Conservation (phyloP, 1,140 invertebrate species). For the Idris sp. region DNA sequence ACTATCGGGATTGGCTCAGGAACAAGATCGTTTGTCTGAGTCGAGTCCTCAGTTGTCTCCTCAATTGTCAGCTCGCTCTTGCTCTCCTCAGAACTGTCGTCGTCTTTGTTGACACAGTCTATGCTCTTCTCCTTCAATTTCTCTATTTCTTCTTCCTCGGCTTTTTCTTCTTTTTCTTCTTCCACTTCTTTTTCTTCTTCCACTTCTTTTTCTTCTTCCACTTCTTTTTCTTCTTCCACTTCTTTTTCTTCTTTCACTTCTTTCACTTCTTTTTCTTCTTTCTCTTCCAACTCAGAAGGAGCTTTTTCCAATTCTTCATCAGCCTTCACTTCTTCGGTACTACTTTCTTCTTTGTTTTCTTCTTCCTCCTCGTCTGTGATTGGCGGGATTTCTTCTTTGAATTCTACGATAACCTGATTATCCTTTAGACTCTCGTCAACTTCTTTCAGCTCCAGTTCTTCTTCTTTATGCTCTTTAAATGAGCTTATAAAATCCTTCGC, state of each 20-base stretch:
- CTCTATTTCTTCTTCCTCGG: constrained; percentile 25
- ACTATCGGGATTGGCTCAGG: constrained; percentile 69
- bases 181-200: constrained; percentile 22
- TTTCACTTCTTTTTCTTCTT: constrained; percentile 3
- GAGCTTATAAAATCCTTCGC: constrained; percentile 71
- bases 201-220: background rate
- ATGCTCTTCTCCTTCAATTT: constrained; percentile 17
- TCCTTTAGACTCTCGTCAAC: constrained; percentile 6
- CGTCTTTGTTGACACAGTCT: constrained; percentile 59
- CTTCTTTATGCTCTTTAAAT: constrained; percentile 14
- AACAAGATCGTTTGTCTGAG: constrained; percentile 57
- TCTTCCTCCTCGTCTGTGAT: too few species aligned
- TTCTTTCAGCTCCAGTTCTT: constrained; percentile 24
- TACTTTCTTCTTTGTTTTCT: too few species aligned
- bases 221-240: constrained; percentile 3
- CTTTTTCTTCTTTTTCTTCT: constrained; percentile 5
- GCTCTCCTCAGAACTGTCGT: constrained; percentile 17
- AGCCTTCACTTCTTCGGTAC: constrained; percentile 14
- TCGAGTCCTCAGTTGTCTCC: constrained; percentile 66
- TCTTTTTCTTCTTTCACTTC: constrained; percentile 19
- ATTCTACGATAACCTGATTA: constrained; percentile 1
- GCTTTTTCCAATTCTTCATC: constrained; percentile 18
- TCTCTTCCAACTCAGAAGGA: background rate
- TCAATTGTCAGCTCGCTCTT: constrained; percentile 63
- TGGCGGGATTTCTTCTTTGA: constrained; percentile 6